Conservation (phyloP, 2,797 vertebrate genomes). For the Anisognathus igniventris region DNA sequence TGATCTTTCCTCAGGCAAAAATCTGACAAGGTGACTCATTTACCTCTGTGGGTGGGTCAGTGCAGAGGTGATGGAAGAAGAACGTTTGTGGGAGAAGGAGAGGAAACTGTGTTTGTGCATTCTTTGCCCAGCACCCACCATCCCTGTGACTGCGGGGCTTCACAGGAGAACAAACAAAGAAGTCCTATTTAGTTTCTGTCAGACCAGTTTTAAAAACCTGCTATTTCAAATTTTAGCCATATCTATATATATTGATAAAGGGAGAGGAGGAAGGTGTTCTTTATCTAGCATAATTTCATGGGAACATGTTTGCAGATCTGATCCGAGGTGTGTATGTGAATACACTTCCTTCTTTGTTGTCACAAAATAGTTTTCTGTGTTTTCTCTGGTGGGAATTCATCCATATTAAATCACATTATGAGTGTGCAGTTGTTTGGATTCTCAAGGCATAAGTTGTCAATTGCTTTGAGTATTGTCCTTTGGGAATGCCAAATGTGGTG, state of each 20-base stretch:
- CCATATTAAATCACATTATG: not conserved
- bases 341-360: not conserved
- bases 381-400: not conserved
- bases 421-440: not conserved
- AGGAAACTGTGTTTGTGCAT: not conserved
- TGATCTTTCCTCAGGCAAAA: not conserved
- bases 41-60: not conserved
- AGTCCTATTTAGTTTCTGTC: not conserved
- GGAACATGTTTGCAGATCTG: not conserved
- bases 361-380: not conserved
- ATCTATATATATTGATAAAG: not conserved
- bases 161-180: not conserved
- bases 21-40: not conserved
- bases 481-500: not conserved
- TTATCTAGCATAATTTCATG: not conserved
- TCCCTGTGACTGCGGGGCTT: not conserved
- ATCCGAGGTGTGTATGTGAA: not conserved
- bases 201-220: not conserved
- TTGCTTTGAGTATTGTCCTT: not conserved
- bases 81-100: fast-evolving
- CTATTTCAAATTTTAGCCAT: not conserved
- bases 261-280: not conserved
- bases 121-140: not conserved
- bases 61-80: not conserved
- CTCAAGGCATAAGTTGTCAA: not conserved